phyloP scores from a whole-genome alignment of 2,888 invertebrate species.

The Helicoverpa assulta region DNA sequence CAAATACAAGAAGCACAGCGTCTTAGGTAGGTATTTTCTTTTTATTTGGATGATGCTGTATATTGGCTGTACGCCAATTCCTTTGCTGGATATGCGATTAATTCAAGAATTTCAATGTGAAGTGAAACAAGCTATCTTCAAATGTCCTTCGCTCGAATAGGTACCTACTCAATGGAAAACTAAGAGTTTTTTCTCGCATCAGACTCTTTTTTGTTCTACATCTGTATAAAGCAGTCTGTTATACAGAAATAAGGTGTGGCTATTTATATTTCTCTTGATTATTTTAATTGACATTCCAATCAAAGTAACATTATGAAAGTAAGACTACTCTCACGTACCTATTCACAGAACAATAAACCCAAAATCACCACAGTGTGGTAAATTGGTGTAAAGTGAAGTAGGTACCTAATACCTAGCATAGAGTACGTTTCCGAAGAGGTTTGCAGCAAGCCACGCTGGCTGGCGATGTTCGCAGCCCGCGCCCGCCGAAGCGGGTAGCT shows the following conservation, averaged over 20 bases:
- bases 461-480: constrained; percentile 70
- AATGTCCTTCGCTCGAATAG: constrained; percentile 1
- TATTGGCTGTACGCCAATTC: constrained; percentile 26
- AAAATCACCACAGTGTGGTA: constrained; percentile 3
- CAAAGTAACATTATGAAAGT: too few relatives aligned
- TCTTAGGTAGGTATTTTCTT: constrained; percentile 19
- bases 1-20: constrained; percentile 19
- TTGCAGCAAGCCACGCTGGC: constrained; percentile 61
- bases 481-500: constrained; percentile 50
- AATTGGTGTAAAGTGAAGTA: constrained; percentile 22
- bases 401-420: constrained; percentile 7
- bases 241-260: too few relatives aligned
- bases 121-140: not conserved
- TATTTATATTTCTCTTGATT: too few relatives aligned
- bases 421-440: constrained; percentile 35
- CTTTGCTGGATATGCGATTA: constrained; percentile 1
- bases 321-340: not conserved
- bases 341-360: not conserved
- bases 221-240: too few relatives aligned
- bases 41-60: constrained; percentile 19
- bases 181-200: too few relatives aligned
- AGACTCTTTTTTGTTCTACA: too few relatives aligned
- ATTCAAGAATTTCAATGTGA: not conserved
- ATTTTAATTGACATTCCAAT: too few relatives aligned
- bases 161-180: not conserved